A percentile compares a stretch with the other conserved stretches of the same genome.
phyloP scores from a whole-genome alignment of 2,888 invertebrate genomes.

The Drosophila lacicola region DNA sequence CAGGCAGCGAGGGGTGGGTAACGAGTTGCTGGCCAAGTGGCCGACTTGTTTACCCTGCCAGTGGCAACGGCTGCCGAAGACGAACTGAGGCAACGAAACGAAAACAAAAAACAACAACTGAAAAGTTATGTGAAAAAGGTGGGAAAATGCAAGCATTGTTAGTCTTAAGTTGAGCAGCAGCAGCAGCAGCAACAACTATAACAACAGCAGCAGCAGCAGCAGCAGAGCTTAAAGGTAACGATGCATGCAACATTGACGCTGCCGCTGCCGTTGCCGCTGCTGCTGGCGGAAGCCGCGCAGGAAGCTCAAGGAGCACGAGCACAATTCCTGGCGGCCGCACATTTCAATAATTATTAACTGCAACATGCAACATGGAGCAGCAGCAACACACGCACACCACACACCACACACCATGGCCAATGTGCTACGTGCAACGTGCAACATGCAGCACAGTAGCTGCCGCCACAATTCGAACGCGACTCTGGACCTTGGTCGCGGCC shows the following conservation, averaged over 20 bases:
- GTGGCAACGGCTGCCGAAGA: constrained; percentile 48
- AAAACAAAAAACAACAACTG: constrained; percentile 51
- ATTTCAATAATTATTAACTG: constrained; percentile 82
- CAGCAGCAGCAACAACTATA: constrained; percentile 11
- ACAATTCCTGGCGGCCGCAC: constrained; percentile 79
- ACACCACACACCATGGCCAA: constrained; percentile 15
- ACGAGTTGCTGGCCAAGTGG: constrained; percentile 73
- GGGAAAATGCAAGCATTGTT: constrained; percentile 81
- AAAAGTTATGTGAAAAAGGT: constrained; percentile 81
- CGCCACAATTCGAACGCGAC: constrained; percentile 48
- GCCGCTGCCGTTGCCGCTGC: constrained; percentile 27
- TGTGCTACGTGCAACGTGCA: constrained; percentile 52
- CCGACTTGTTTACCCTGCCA: constrained; percentile 80
- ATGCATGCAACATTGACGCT: constrained; percentile 74
- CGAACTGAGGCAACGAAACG: constrained; percentile 27
- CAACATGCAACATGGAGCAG: constrained; percentile 78
- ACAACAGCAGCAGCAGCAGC: constrained; percentile 1
- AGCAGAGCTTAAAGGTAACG: constrained; percentile 65
- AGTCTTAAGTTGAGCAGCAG: constrained; percentile 67
- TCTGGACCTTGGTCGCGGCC: constrained; percentile 35
- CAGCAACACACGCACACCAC: constrained; percentile 37
- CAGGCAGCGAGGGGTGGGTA: constrained; percentile 23
- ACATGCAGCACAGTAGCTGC: constrained; percentile 75
- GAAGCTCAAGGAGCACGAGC: constrained; percentile 79
- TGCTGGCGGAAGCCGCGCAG: constrained; percentile 73